phyloP scores from a whole-genome alignment of 2,113 vertebrate genomes.

The Taurulus bubalis region DNA sequence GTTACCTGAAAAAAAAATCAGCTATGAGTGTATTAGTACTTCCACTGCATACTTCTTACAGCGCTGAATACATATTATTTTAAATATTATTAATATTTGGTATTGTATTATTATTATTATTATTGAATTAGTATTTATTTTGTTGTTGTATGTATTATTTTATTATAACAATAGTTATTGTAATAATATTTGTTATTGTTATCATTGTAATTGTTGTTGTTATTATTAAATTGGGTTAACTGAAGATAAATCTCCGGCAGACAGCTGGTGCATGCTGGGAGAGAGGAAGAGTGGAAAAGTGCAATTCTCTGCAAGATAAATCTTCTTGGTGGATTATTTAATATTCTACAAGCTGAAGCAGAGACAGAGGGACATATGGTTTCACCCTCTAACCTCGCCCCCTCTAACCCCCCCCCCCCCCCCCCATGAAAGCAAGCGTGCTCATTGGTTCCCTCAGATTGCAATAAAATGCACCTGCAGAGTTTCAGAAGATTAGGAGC shows the following conservation, averaged over 20 bases:
- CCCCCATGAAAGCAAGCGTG: background rate
- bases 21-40: background rate
- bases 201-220: background rate
- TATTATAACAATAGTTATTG: too few relatives aligned
- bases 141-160: too few relatives aligned
- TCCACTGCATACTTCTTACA: background rate
- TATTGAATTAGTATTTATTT: background rate
- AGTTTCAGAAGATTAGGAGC: background rate
- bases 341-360: constrained; percentile 2
- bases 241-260: background rate
- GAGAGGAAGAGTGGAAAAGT: constrained; percentile 5
- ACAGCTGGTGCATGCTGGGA: constrained; percentile 6
- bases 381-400: background rate
- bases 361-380: background rate
- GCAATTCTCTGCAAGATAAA: background rate
- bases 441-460: background rate
- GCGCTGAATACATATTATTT: background rate
- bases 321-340: constrained; percentile 1
- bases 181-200: background rate
- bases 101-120: background rate
- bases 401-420: background rate
- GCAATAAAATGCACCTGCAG: background rate
- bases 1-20: background rate
- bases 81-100: background rate
- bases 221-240: background rate